Evolutionary conservation across 2,113 vertebrate genomes (phyloP).

Genomic region (Oxygymnocypris stewartii): DNA sequence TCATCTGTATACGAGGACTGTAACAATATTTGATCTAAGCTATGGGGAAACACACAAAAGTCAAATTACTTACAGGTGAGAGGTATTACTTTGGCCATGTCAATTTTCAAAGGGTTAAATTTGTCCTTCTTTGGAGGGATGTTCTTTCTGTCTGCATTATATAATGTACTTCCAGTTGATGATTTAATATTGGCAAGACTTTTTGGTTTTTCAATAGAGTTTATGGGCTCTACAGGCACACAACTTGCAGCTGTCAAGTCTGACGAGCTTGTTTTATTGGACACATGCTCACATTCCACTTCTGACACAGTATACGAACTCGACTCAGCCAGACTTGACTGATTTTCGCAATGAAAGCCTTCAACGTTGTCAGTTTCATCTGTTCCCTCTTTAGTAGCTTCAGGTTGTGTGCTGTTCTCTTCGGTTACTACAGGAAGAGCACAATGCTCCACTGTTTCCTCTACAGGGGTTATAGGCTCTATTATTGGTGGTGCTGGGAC

Average conservation of each 20-base stretch:
- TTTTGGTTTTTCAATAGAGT: neutral
- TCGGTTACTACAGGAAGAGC: neutral
- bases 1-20: neutral
- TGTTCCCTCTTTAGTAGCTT: constrained; percentile 3
- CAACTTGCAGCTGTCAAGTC: neutral
- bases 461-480: constrained; percentile 53
- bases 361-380: neutral
- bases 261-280: neutral
- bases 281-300: neutral
- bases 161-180: neutral
- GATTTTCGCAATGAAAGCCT: neutral
- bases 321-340: neutral
- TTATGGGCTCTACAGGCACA: neutral
- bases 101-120: constrained; percentile 75
- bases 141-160: constrained; percentile 59
- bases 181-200: neutral
- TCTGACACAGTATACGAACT: constrained; percentile 1
- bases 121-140: constrained; percentile 74
- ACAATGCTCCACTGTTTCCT: constrained; percentile 34
- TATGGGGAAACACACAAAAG: neutral
- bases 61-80: constrained; percentile 73
- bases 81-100: constrained; percentile 70
- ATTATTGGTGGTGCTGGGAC: constrained; percentile 48
- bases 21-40: neutral
- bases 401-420: constrained; percentile 16